phyloP scores from a whole-genome alignment of 1,140 invertebrate species.

The Carposina sasakii region DNA sequence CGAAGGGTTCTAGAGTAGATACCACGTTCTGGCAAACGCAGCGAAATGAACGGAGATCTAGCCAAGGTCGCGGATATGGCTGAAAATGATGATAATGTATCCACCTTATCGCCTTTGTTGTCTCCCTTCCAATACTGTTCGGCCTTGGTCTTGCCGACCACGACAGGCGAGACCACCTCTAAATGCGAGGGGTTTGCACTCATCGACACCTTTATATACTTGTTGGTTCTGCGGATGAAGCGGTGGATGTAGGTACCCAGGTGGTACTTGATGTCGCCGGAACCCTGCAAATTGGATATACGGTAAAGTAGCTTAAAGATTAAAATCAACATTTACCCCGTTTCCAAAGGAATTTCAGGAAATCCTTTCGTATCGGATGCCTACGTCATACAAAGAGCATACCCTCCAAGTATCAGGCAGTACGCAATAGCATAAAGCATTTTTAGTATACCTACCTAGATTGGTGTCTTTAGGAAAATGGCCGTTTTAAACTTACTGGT shows the following conservation, averaged over 20 bases:
- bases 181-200: conserved; percentile 94
- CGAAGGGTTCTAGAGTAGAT: too few species aligned
- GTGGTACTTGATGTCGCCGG: conserved; percentile 97
- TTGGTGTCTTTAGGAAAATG: too few species aligned
- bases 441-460: too few species aligned
- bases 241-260: conserved; percentile 88
- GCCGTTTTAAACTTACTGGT: conserved; percentile 61
- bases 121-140: conserved; percentile 91
- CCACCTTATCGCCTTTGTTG: conserved; percentile 78
- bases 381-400: too few species aligned
- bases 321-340: too few species aligned
- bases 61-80: too few species aligned
- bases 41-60: background rate
- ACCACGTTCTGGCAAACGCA: too few species aligned
- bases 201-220: conserved; percentile 85
- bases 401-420: too few species aligned
- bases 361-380: too few species aligned
- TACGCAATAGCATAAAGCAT: too few species aligned
- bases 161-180: conserved; percentile 90
- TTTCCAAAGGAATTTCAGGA: too few species aligned
- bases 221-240: conserved; percentile 85
- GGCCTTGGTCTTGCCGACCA: conserved; percentile 86
- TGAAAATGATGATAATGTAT: conserved; percentile 10
- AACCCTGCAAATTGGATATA: conserved; percentile 78
- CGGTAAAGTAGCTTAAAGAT: too few species aligned